Evolutionary conservation across 2,113 vertebrate species (phyloP).

Genomic region (Equus przewalskii): DNA sequence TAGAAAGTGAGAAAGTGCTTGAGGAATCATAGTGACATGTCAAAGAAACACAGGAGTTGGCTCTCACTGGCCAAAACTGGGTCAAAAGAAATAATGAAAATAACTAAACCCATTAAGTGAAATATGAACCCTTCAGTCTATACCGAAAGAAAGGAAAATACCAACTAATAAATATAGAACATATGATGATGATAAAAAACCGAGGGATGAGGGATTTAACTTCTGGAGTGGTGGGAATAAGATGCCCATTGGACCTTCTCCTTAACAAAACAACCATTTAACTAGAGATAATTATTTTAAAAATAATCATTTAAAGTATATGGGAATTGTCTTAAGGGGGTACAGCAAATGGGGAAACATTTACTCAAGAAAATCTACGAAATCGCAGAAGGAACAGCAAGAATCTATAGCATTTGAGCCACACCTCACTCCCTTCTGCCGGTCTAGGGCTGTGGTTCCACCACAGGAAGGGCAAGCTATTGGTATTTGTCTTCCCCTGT

Average conservation of each 20-base stretch:
- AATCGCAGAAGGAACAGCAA: neutral
- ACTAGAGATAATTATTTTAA: neutral
- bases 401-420: neutral
- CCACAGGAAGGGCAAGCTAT: neutral
- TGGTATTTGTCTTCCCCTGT: neutral
- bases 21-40: neutral
- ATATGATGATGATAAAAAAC: neutral
- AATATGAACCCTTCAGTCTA: neutral
- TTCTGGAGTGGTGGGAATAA: neutral
- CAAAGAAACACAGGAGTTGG: neutral
- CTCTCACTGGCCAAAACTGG: neutral
- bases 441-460: neutral
- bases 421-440: neutral
- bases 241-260: neutral
- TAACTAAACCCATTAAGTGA: neutral
- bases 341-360: neutral
- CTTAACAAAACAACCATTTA: neutral
- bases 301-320: neutral
- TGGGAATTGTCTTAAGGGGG: neutral
- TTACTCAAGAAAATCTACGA: conserved; percentile 9
- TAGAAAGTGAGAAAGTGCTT: neutral
- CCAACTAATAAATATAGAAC: neutral
- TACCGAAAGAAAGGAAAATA: neutral
- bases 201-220: neutral
- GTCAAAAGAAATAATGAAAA: conserved; percentile 34